These are phyloP conservation scores for Muntiacus reevesi DNA, from an alignment of 2,113 vertebrate genomes.

Conservation along the genomic window DNA sequence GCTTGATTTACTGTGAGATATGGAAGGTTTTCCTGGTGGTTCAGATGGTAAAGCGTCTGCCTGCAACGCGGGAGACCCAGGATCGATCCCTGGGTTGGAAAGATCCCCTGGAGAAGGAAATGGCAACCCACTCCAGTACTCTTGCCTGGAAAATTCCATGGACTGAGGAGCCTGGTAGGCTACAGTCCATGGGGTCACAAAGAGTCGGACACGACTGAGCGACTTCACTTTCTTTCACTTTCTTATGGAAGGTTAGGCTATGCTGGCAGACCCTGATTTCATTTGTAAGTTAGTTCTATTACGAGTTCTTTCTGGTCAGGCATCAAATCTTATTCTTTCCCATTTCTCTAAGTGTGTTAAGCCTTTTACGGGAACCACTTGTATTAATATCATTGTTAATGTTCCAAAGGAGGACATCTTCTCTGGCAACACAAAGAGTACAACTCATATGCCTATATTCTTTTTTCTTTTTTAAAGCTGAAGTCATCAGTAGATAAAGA, in stretches of 20 bases:
- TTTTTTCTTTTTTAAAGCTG: neutral
- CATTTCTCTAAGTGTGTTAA: neutral
- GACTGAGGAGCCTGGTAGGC: too few relatives aligned
- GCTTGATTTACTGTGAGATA: neutral
- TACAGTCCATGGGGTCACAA: too few relatives aligned
- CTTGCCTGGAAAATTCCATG: too few relatives aligned
- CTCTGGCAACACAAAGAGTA: neutral
- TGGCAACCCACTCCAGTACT: too few relatives aligned
- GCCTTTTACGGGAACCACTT: neutral
- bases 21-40: neutral
- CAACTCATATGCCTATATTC: neutral
- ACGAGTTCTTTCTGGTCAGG: neutral
- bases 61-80: too few relatives aligned
- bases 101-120: too few relatives aligned
- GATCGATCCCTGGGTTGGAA: too few relatives aligned
- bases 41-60: too few relatives aligned
- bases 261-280: neutral
- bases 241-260: neutral
- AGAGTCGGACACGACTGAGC: too few relatives aligned
- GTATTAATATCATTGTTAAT: neutral
- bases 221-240: too few relatives aligned
- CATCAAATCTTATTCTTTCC: neutral
- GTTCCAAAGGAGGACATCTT: neutral
- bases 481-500: neutral
- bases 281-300: neutral